phyloP scores from a whole-genome alignment of 2,888 invertebrate genomes.

The Drosophila parthenogenetica region DNA sequence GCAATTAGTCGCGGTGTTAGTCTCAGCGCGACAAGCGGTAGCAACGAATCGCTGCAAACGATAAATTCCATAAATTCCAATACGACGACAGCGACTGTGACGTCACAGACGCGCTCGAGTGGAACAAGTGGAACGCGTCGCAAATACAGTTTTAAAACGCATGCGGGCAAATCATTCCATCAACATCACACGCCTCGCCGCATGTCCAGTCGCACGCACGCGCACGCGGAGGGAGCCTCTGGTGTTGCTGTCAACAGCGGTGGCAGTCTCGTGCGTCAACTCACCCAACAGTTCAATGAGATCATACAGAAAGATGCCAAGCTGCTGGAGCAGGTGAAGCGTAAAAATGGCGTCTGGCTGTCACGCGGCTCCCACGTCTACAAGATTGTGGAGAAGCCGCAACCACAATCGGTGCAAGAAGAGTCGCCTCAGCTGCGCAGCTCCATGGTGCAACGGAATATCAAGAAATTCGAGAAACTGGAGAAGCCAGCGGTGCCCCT shows the following conservation, averaged over 20 bases:
- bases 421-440: conserved; percentile 22
- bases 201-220: conserved; percentile 42
- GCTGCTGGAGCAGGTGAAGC: conserved; percentile 86
- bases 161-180: conserved; percentile 74
- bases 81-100: conserved; percentile 36
- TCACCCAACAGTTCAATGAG: conserved; percentile 90
- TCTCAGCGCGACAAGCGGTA: conserved; percentile 66
- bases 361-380: conserved; percentile 84
- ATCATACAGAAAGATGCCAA: conserved; percentile 86
- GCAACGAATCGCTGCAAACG: conserved; percentile 64
- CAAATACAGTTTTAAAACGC: conserved; percentile 85
- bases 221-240: conserved; percentile 12
- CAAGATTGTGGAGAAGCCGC: conserved; percentile 82
- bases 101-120: conserved; percentile 46
- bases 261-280: conserved; percentile 88
- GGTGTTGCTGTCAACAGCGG: conserved; percentile 29
- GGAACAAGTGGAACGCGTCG: conserved; percentile 57
- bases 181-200: conserved; percentile 77
- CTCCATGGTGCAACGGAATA: conserved; percentile 81
- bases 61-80: conserved; percentile 43
- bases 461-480: conserved; percentile 79
- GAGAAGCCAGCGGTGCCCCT: conserved; percentile 82
- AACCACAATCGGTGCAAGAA: conserved; percentile 1
- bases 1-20: conserved; percentile 23
- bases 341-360: conserved; percentile 86